Base-by-base conservation (phyloP, 2,113 vertebrate species). In the Castor canadensis region DNA sequence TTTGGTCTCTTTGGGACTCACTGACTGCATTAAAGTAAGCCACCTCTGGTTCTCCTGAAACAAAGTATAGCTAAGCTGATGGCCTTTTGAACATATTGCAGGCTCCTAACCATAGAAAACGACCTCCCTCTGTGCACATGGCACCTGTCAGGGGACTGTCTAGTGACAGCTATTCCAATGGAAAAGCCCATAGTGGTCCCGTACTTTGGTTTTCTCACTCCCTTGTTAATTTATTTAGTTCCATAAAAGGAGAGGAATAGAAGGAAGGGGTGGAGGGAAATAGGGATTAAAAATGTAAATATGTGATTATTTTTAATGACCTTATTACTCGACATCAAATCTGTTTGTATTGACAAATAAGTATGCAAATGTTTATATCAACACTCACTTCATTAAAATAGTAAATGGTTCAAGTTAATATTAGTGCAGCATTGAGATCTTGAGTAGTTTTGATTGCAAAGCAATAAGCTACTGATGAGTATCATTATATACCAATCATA, bases 221-320 rank as follows among this genome's bases (percentile, higher is more conserved):
- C 97, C 94, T 98, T 22, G 91, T 96, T 98, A 97, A 98, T 97
- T 97, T 97, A 98, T 98, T 98, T 98, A 97, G 97, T 98, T 95
- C 96, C 93, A 97, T 93, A 96, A 96, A 98, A 98, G 96, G 96
- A 92, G 7, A 98, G 93, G 87, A 98, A 96, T 95, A 96, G 95
- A 97, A 98, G 97, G 92, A 97, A 97, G 92, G 49, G 97, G 97
- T 97, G 97, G 89, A 90, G 88, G 87, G 94, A 87, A 96, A 95
- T 81, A n/a, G 95, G 90, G 92, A 97, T 98, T 97, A 96, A 96
- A 97, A 97, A 98, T 97, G 97, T 97, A 98, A 98, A 98, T 98
- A 97, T 81, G 83, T 98, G 97, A 97, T 97, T 97, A 97, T 26
- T 95, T 97, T 97, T 98, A 97, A 97, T 95, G 88, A 97, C 87